phyloP scores from a whole-genome alignment of 30 jellyfish, hydroid and myxozoan species.

The Clytia hemisphaerica region DNA sequence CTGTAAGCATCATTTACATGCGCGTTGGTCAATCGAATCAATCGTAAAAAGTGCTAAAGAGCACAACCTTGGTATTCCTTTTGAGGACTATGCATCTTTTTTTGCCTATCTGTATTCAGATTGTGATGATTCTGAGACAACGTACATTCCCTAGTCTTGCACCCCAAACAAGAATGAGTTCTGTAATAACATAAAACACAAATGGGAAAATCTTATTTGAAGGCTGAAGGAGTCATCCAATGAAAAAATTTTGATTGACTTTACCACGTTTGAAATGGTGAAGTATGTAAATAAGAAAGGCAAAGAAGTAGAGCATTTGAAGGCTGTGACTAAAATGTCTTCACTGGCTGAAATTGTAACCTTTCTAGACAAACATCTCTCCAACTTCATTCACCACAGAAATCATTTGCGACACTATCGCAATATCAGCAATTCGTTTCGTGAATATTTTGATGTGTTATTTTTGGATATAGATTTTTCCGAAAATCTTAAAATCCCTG shows the following conservation, averaged over 20 bases:
- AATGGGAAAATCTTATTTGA: slow-evolving; percentile 4
- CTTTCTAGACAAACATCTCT: not conserved
- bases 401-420: slow-evolving; percentile 32
- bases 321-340: slow-evolving; percentile 11
- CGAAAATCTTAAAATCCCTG: slow-evolving; percentile 19
- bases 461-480: slow-evolving; percentile 14
- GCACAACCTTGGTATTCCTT: slow-evolving; percentile 4
- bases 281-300: slow-evolving; percentile 8
- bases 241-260: slow-evolving; percentile 13
- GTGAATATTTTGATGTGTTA: slow-evolving; percentile 12
- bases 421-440: slow-evolving; percentile 9
- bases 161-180: slow-evolving; percentile 22
- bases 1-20: slow-evolving; percentile 32
- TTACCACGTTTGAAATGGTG: slow-evolving; percentile 23
- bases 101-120: slow-evolving; percentile 4
- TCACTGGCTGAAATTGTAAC: slow-evolving; percentile 9
- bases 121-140: slow-evolving; percentile 2
- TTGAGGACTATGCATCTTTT: slow-evolving; percentile 20
- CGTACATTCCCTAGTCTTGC: slow-evolving; percentile 24
- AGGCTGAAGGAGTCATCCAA: slow-evolving; percentile 1
- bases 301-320: slow-evolving; percentile 27
- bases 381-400: slow-evolving; percentile 32
- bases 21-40: slow-evolving; percentile 28
- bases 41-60: slow-evolving; percentile 19
- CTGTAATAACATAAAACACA: slow-evolving; percentile 10